Conservation (phyloP, 2,113 vertebrate species). For the Colistium nudipinnis region DNA sequence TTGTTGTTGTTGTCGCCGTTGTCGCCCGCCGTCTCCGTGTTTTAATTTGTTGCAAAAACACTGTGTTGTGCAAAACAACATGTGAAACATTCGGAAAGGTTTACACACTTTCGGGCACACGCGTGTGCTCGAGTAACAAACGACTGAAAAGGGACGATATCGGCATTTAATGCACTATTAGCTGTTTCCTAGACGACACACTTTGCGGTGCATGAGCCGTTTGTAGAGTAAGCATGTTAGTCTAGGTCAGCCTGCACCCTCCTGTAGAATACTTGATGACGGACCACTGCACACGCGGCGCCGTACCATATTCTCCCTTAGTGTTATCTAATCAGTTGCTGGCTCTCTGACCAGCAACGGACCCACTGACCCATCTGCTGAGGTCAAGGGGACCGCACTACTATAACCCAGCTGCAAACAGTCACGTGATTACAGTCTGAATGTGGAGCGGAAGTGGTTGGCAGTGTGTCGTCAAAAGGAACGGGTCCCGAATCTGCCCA, state of each 20-base stretch:
- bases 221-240: slow-evolving; percentile 75
- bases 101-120: slow-evolving; percentile 46
- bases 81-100: slow-evolving; percentile 70
- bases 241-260: slow-evolving; percentile 66
- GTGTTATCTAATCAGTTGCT: slow-evolving; percentile 54
- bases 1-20: slow-evolving; percentile 51
- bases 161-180: slow-evolving; percentile 75
- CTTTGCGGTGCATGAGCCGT: slow-evolving; percentile 73
- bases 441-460: slow-evolving; percentile 40
- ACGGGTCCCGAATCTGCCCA: slow-evolving; percentile 46
- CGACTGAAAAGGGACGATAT: slow-evolving; percentile 64
- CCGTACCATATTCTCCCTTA: slow-evolving; percentile 38
- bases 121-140: neutral
- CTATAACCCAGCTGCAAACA: slow-evolving; percentile 65
- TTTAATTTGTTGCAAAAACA: slow-evolving; percentile 72
- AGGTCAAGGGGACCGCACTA: slow-evolving; percentile 58
- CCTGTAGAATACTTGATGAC: slow-evolving; percentile 61
- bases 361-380: slow-evolving; percentile 23
- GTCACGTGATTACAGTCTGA: slow-evolving; percentile 59
- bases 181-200: slow-evolving; percentile 71
- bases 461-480: slow-evolving; percentile 50
- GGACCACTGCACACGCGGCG: slow-evolving; percentile 52
- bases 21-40: slow-evolving; percentile 53
- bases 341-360: slow-evolving; percentile 42
- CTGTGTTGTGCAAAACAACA: slow-evolving; percentile 71